Conservation (phyloP, 2,888 invertebrate species). For the Zygothrica quintamaculata region DNA sequence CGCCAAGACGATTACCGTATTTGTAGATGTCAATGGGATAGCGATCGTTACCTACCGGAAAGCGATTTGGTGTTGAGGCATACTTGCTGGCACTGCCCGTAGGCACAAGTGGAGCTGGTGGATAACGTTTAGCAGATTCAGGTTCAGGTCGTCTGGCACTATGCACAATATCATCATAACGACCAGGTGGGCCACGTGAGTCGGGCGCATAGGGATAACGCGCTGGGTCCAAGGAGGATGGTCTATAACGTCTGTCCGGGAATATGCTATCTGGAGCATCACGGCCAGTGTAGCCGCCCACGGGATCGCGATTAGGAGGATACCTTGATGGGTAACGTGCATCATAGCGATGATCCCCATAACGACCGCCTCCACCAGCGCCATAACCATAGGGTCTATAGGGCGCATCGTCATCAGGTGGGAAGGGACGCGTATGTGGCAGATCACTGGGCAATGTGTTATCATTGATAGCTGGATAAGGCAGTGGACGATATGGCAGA, state of each 20-base stretch:
- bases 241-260: constrained; percentile 84
- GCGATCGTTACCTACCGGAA: constrained; percentile 85
- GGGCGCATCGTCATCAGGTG: constrained; percentile 76
- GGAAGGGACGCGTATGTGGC: constrained; percentile 83
- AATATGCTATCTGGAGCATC: constrained; percentile 84
- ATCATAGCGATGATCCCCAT: constrained; percentile 81
- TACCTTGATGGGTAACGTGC: constrained; percentile 75
- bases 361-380: constrained; percentile 71
- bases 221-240: constrained; percentile 83
- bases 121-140: constrained; percentile 85
- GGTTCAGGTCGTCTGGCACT: constrained; percentile 83
- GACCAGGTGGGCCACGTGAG: constrained; percentile 66
- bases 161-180: constrained; percentile 82
- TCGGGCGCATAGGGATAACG: constrained; percentile 82
- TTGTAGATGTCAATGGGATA: constrained; percentile 85
- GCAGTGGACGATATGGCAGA: constrained; percentile 75
- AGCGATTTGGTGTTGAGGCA: constrained; percentile 85
- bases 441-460: constrained; percentile 82
- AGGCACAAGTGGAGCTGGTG: constrained; percentile 84
- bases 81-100: constrained; percentile 85
- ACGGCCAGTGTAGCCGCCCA: constrained; percentile 80
- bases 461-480: constrained; percentile 80
- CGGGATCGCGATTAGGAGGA: constrained; percentile 76
- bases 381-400: constrained; percentile 80
- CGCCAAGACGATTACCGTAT: constrained; percentile 86